Conservation (phyloP, 2,797 vertebrate genomes). For the Carcharodon carcharias region DNA sequence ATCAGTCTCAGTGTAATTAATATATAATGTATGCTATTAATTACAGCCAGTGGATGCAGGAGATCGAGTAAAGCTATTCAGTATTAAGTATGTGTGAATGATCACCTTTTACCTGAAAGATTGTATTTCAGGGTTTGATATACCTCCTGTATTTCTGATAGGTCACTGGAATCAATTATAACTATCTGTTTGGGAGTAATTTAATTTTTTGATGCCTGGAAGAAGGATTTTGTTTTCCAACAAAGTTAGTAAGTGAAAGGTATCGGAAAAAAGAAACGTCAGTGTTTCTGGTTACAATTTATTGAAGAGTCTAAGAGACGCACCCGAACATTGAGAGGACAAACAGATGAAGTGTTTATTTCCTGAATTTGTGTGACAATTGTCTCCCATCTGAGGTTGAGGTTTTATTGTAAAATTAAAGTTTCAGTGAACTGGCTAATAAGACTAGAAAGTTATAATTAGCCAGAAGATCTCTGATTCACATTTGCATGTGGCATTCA, state of each 20-base stretch:
- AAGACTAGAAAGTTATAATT: not conserved
- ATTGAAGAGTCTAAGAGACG: not conserved
- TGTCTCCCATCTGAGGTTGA: not conserved
- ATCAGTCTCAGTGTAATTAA: not conserved
- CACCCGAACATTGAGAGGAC: not conserved
- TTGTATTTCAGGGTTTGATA: not conserved
- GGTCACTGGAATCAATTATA: not conserved
- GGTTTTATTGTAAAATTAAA: not conserved
- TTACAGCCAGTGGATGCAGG: not conserved
- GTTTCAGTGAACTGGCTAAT: not conserved
- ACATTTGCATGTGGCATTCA: not conserved
- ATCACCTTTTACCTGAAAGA: not conserved
- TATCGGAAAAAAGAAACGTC: not conserved
- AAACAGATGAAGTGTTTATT: not conserved
- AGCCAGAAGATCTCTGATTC: not conserved
- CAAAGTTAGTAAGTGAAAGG: not conserved
- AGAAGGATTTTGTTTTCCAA: not conserved
- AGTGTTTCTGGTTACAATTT: not conserved
- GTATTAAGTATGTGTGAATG: not conserved
- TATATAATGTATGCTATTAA: not conserved
- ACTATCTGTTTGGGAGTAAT: not conserved
- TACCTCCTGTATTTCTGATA: not conserved
- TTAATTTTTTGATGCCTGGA: not conserved
- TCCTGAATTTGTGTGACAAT: not conserved
- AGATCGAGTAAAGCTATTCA: not conserved